Evolutionary conservation across 1,140 invertebrate genomes (phyloP), one percentile per base, ranked within the genome.

Genomic region (Tetragnatha versicolor): DNA sequence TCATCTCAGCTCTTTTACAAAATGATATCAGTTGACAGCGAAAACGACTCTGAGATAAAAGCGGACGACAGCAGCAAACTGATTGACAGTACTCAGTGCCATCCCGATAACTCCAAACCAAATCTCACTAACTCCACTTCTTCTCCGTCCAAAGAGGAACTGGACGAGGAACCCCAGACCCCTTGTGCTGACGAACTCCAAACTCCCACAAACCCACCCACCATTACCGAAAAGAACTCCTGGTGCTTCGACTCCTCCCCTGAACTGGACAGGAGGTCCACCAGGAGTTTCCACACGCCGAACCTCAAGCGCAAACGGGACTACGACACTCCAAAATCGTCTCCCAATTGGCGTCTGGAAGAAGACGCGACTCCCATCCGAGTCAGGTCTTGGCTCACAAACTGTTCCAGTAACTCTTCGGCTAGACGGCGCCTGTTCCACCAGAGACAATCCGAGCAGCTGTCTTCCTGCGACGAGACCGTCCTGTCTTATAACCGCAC

Each of bases 21-120:
- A 25, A 73, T 79, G 78, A 79, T 68, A 47, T 79, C 68, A 14
- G 65, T 79, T 22, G 78, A 79, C 22, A 70, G 66, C n/a, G 78
- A 79, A 39, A 72, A 63, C 9, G 66, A 45, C 1, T 60, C 61
- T 45, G 63, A 47, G 7, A 22, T 22, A 2, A 9, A 68, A 33
- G 45, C 12, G 2, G 35, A 20, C 7, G 65, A 68, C 49, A 14
- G 33, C 25, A 27, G 42, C 37, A 12, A 25, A 3, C 2, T 45
- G n/a, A n/a, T 22, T 17, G 12, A 45, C 17, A 14, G 33, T 27
- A 42, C n/a, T 10, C 20, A n/a, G 29, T n/a, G n/a, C n/a, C n/a
- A n/a, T n/a, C n/a, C n/a, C n/a, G n/a, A n/a, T n/a, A n/a, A n/a
- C n/a, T n/a, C n/a, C n/a, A n/a, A n/a, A n/a, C n/a, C n/a, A n/a